Evolutionary conservation across 2,797 vertebrate species (phyloP).

Genomic region (Eurystomus glaucurus): DNA sequence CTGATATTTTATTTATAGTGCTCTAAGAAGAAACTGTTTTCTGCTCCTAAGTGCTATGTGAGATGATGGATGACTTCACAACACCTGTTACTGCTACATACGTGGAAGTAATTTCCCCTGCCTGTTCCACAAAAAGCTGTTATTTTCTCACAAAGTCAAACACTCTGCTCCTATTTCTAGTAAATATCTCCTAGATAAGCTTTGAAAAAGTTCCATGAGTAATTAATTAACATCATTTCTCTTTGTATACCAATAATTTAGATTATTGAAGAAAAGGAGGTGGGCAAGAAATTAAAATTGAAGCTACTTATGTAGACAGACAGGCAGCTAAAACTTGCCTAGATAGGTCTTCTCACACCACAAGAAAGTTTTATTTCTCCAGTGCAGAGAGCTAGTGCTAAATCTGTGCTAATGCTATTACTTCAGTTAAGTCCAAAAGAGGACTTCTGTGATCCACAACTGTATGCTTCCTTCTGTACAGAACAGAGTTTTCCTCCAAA

Average conservation of each 20-base stretch:
- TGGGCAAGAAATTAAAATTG: not conserved
- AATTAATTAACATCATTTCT: slow-evolving; percentile 79
- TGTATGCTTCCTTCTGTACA: not conserved
- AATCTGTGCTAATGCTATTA: not conserved
- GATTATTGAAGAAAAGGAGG: not conserved
- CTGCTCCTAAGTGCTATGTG: not conserved
- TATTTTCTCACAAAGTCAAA: slow-evolving; percentile 83
- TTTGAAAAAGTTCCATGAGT: slow-evolving; percentile 74
- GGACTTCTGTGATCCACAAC: not conserved
- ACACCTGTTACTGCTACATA: slow-evolving; percentile 76
- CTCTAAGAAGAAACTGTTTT: not conserved
- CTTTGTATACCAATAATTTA: slow-evolving; percentile 41
- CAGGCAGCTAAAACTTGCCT: not conserved
- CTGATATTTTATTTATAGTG: not conserved
- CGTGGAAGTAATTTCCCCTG: slow-evolving; percentile 28
- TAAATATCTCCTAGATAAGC: slow-evolving; percentile 82
- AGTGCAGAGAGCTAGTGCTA: not conserved
- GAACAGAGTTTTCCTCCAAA: not conserved
- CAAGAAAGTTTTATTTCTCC: not conserved
- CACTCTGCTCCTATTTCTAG: slow-evolving; percentile 59
- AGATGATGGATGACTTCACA: slow-evolving; percentile 59
- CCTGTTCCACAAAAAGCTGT: slow-evolving; percentile 80
- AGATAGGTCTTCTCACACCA: not conserved
- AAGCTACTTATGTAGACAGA: not conserved
- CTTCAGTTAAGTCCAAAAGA: not conserved